Evolutionary conservation across 2,797 vertebrate genomes (phyloP).

Genomic region (Sciurus vulgaris): DNA sequence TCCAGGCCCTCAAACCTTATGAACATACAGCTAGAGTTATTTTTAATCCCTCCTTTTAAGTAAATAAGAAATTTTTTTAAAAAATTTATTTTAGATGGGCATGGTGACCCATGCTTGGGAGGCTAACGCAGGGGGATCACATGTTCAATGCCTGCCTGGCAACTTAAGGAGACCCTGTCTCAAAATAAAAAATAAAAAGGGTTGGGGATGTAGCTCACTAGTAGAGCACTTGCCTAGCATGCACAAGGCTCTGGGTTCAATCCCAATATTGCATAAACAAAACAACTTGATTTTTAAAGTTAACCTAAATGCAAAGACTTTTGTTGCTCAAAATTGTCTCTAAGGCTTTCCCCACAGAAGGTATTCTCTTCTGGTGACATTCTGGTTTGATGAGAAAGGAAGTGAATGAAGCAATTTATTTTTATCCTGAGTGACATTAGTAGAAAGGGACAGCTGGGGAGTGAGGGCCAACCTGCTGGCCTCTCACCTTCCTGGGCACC

Average conservation of each 20-base stretch:
- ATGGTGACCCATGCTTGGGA: not conserved
- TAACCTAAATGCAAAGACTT: conserved; percentile 28
- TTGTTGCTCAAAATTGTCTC: not conserved
- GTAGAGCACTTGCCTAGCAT: not conserved
- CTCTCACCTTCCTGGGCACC: conserved; percentile 80
- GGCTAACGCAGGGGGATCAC: no score
- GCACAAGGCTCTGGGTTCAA: not conserved
- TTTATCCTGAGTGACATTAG: conserved; percentile 86
- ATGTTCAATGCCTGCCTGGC: not conserved
- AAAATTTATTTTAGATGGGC: not conserved
- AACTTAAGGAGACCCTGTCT: not conserved
- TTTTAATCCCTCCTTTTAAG: conserved; percentile 16
- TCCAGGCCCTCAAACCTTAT: not conserved
- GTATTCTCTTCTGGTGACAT: conserved; percentile 31
- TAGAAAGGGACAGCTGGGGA: conserved; percentile 86
- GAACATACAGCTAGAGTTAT: not conserved
- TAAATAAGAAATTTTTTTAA: not conserved
- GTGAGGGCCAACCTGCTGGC: conserved; percentile 75
- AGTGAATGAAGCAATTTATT: conserved; percentile 84
- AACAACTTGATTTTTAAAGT: not conserved
- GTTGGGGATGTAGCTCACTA: not conserved
- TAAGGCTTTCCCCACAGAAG: conserved; percentile 22
- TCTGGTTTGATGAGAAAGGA: conserved; percentile 70
- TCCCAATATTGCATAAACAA: not conserved
- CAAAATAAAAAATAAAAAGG: not conserved